A percentile compares a stretch with the other conserved stretches of the same genome.
Evolutionary conservation across 2,797 vertebrate genomes (phyloP).

Genomic region (Sebastes aleutianus): DNA sequence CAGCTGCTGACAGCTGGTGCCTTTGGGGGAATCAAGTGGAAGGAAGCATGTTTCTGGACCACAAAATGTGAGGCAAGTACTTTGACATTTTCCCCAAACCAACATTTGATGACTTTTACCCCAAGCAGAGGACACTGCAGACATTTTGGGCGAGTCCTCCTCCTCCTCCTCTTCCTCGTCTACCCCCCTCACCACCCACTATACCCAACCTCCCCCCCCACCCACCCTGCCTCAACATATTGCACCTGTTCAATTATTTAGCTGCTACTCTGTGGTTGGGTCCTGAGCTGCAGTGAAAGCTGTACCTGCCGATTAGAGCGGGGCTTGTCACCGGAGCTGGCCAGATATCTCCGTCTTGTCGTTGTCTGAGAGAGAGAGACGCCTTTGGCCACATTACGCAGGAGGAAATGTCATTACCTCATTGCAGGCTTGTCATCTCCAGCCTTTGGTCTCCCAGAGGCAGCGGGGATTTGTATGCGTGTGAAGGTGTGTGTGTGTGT

Average conservation of each 20-base stretch:
- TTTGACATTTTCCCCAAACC: constrained; percentile 78
- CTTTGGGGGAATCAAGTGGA: constrained; percentile 67
- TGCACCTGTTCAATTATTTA: constrained; percentile 92
- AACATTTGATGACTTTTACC: constrained; percentile 78
- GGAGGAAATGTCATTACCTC: constrained; percentile 75
- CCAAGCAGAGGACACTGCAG: constrained; percentile 74
- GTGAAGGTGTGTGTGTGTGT: constrained; percentile 4
- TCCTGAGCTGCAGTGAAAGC: constrained; percentile 85
- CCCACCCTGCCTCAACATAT: constrained; percentile 80
- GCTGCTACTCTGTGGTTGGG: constrained; percentile 78
- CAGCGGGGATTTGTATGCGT: constrained; percentile 27
- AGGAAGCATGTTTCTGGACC: constrained; percentile 53
- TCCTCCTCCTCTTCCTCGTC: constrained; percentile 15
- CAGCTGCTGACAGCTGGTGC: constrained; percentile 41
- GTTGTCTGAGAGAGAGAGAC: constrained; percentile 50
- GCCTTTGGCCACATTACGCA: constrained; percentile 70
- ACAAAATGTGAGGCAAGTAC: constrained; percentile 59
- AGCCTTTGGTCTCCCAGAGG: constrained; percentile 59
- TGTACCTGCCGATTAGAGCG: constrained; percentile 87
- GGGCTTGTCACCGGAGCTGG: constrained; percentile 72
- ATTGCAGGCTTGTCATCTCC: constrained; percentile 69
- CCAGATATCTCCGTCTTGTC: constrained; percentile 70
- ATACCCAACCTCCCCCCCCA: neutral
- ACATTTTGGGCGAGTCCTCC: constrained; percentile 68
- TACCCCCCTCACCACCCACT: neutral